Evolutionary conservation across 23 tunicate genomes (phyloP).

Genomic region (Phallusia fumigata): DNA sequence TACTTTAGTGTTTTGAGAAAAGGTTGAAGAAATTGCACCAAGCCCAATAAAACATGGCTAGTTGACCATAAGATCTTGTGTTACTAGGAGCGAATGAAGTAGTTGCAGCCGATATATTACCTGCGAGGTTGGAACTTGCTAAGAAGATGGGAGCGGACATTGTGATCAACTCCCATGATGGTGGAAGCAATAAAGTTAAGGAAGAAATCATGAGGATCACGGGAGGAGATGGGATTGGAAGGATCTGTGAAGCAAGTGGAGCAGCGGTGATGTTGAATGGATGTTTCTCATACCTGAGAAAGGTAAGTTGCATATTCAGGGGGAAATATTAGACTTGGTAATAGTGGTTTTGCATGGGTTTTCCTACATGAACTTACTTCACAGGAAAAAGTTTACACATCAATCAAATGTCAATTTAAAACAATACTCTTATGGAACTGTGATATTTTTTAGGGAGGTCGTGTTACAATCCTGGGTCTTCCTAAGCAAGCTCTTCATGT

Average conservation of each 20-base stretch:
- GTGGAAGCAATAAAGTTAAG: constrained; percentile 44
- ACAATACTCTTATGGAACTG: too few relatives aligned
- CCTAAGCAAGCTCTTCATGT: constrained; percentile 84
- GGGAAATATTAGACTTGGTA: not conserved
- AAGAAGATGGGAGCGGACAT: constrained; percentile 89
- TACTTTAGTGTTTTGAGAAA: too few relatives aligned
- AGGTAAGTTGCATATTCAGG: constrained; percentile 26
- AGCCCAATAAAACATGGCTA: too few relatives aligned
- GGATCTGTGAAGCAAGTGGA: constrained; percentile 97
- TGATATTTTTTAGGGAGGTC: constrained; percentile 95
- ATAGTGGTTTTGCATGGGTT: not conserved
- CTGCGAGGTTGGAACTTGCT: constrained; percentile 59
- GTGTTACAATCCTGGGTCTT: constrained; percentile 70
- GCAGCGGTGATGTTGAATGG: constrained; percentile 68
- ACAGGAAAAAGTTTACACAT: too few relatives aligned
- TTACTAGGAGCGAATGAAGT: constrained; percentile 64
- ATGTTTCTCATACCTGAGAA: constrained; percentile 84
- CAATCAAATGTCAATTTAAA: too few relatives aligned
- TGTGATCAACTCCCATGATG: constrained; percentile 45
- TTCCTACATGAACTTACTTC: not conserved
- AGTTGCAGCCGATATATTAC: constrained; percentile 69
- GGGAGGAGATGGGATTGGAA: constrained; percentile 80
- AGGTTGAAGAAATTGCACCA: too few relatives aligned
- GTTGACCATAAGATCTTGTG: too few relatives aligned
- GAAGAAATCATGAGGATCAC: constrained; percentile 72